Percentiles rank a stretch among this genome's conserved stretches.
phyloP scores from a whole-genome alignment of 2,113 vertebrate genomes.

The Zapus hudsonius region DNA sequence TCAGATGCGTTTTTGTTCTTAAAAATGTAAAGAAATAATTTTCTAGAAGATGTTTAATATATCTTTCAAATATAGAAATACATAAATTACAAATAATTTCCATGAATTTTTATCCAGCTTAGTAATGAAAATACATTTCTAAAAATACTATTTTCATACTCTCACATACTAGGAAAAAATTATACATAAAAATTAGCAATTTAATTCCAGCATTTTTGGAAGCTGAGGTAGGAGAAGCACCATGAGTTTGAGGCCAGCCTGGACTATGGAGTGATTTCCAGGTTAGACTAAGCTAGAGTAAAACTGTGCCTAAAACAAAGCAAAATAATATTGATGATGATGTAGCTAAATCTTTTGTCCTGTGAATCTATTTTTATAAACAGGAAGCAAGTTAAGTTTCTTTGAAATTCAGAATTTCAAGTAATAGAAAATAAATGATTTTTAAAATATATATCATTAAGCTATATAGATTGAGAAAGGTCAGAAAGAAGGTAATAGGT shows the following conservation, averaged over 20 bases:
- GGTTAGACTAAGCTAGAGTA: no score
- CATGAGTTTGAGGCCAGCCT: no score
- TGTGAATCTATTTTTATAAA: background rate
- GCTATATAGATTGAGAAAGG: background rate
- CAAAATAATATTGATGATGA: no score
- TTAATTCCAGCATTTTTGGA: no score
- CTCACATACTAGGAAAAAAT: background rate
- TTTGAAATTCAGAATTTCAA: background rate
- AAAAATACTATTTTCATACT: background rate
- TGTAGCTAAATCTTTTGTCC: background rate
- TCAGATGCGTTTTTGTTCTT: background rate
- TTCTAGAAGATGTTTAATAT: background rate
- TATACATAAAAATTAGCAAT: no score
- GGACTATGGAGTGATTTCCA: no score
- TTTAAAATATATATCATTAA: background rate
- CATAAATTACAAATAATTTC: background rate
- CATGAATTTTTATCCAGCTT: background rate
- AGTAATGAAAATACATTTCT: background rate
- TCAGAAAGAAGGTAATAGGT: background rate
- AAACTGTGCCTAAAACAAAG: no score
- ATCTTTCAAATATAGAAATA: background rate
- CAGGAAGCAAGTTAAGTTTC: background rate
- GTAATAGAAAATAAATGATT: background rate
- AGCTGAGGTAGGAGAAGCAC: no score
- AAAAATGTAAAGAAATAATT: background rate